These are phyloP conservation scores for Karalla daura DNA, from an alignment of 2,797 vertebrate genomes.

Conservation along the genomic window DNA sequence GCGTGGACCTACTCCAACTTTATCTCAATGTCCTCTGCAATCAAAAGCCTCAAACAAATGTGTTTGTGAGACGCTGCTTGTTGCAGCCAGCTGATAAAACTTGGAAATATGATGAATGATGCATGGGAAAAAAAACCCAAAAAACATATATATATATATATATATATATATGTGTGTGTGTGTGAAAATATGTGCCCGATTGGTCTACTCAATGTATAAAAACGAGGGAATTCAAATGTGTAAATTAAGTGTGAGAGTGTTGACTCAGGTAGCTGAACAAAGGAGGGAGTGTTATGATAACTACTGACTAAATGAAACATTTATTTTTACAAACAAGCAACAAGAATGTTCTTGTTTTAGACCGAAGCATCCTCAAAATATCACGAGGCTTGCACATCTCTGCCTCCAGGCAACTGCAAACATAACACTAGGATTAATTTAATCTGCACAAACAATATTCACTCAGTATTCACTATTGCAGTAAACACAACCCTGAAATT, in stretches of 20 bases:
- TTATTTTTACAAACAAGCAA: neutral
- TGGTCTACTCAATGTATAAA: neutral
- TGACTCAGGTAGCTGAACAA: neutral
- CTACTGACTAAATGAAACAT: neutral
- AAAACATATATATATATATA: too few species aligned
- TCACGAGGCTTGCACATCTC: too few species aligned
- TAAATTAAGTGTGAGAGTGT: neutral
- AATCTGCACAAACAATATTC: neutral
- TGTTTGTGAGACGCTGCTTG: neutral
- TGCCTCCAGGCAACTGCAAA: neutral
- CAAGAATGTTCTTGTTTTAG: neutral
- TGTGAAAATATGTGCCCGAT: conserved; percentile 7
- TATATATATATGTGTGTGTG: too few species aligned
- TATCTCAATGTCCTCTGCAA: neutral
- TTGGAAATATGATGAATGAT: neutral
- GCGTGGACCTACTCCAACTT: neutral
- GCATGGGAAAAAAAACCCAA: neutral
- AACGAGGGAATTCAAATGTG: neutral
- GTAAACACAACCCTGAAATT: neutral
- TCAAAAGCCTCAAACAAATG: neutral
- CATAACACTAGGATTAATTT: neutral
- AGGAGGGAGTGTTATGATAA: too few species aligned
- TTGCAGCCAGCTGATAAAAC: neutral
- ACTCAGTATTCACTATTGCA: neutral
- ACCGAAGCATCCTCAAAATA: neutral